Evolutionary conservation across 2,113 vertebrate species (phyloP), one percentile per base, ranked within the genome.

Genomic region (Lasiurus borealis): DNA sequence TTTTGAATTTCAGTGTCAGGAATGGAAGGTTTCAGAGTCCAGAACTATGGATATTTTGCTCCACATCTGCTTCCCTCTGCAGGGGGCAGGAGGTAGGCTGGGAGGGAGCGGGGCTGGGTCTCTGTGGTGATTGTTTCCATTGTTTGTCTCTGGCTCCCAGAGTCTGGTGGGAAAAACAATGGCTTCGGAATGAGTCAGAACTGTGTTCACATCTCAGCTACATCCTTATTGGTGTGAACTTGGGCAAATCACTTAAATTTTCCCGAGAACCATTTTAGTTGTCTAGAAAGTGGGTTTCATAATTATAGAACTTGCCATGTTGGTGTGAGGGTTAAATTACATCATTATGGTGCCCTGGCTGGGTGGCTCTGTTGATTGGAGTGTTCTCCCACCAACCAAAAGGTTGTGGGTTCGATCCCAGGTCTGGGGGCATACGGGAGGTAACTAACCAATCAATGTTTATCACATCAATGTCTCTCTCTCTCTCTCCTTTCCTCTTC

Each of bases 41-140:
- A 88, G 64, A 91, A 93, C 88, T 21, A 5, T 9, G 52, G 87
- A 91, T 31, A 34, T 8, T 95, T 94, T 90, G 83, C 15, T 85
- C 44, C 77, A 75, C 91, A 97, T 97, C 92, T 97, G 87, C 90
- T 96, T 94, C 86, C 54, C 92, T 85, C 52, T 73, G 82, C 72
- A 93, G 85, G 85, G 62, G 62, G 23, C 2, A 1, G 29, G 83
- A 29, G 80, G 54, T 76, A 89, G 87, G 69, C 48, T 27, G 66
- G 82, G 73, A 83, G 59, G 82, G 69, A 80, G n/a, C 0, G 6
- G 62, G 23, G 27, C 62, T 36, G 18, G 34, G 75, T 50, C 14
- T 84, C 62, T 66, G 54, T 68, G 78, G 72, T 25, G 68, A 86
- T 21, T 81, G 19, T 85, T 90, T 87, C 88, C 85, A 66, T 89